Conservation (phyloP, 2,888 invertebrate species). For the Melitaea athalia region DNA sequence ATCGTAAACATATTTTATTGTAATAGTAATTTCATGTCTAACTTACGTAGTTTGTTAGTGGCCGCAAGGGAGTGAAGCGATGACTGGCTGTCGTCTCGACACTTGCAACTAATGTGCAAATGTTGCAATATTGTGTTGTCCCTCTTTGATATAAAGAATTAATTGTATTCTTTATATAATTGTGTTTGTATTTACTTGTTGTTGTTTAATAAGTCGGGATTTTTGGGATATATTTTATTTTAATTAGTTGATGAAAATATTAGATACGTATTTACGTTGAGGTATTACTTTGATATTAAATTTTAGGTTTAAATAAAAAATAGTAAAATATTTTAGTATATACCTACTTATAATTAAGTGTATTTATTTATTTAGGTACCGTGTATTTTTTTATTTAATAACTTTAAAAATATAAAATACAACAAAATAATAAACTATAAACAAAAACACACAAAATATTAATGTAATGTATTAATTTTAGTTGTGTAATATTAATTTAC, state of each 20-base stretch:
- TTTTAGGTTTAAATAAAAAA: too few species aligned
- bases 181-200: neutral
- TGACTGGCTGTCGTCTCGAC: constrained; percentile 54
- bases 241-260: too few species aligned
- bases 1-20: constrained; percentile 1
- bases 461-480: neutral
- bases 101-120: constrained; percentile 47
- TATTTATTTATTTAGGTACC: too few species aligned
- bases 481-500: neutral
- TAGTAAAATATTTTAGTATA: too few species aligned
- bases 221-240: neutral
- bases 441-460: too few species aligned
- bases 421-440: too few species aligned
- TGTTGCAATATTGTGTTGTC: constrained; percentile 21
- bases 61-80: constrained; percentile 41
- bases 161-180: neutral
- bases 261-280: too few species aligned
- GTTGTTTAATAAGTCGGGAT: neutral
- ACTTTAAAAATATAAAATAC: too few species aligned
- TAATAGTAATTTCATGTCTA: constrained; percentile 18
- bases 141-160: constrained; percentile 3
- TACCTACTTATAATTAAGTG: too few species aligned
- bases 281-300: too few species aligned
- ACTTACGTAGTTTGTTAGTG: constrained; percentile 3
- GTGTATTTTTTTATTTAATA: too few species aligned